Evolutionary conservation across 2,113 vertebrate species (phyloP), one percentile per base, ranked within the genome.

Genomic region (Podarcis cretensis): DNA sequence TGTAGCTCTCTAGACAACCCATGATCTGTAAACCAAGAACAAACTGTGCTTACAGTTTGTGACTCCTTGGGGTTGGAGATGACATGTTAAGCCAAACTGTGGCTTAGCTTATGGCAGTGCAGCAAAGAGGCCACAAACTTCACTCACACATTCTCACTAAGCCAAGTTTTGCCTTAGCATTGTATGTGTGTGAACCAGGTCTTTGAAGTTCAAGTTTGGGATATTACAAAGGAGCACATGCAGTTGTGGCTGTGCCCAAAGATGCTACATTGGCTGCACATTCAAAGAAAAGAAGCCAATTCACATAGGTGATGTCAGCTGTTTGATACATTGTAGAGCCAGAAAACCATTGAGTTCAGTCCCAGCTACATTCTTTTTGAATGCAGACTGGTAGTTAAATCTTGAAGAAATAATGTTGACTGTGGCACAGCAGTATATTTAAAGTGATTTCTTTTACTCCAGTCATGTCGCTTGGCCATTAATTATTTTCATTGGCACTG

Each of bases 371-470:
- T 84, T 84, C 71, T 74, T 23, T 35, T 83, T 74, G 79, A 85
- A 77, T 78, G 79, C 82, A n/a, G 35, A 59, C 68, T 79, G 6
- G 6, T 48, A 37, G n/a, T 81, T 90, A 89, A 83, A 76, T 91
- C 63, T 85, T 74, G 14, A 63, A 35, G 37, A 90, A 86, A 78
- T 77, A 3, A 71, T 87, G 18, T 82, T 90, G 91, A 79, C 18
- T 43, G 57, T 85, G 32, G 40, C 87, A 5, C 21, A 14, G 1
- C n/a, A 87, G 10, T 84, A 0, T 87, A 87, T 85, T 83, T 87
- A 66, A 85, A 91, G 4, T 14, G 81, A 27, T 68, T 21, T 81
- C 3, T 59, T 85, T 37, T 1, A 82, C 13, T 76, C 66, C 16
- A 80, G 25, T 89, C 14, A 37, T 87, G 13, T 83, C 48, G 66